A percentile compares a stretch with the other conserved stretches of the same genome.
phyloP scores from a whole-genome alignment of 2,113 vertebrate genomes.

The Chelonoidis abingdonii region DNA sequence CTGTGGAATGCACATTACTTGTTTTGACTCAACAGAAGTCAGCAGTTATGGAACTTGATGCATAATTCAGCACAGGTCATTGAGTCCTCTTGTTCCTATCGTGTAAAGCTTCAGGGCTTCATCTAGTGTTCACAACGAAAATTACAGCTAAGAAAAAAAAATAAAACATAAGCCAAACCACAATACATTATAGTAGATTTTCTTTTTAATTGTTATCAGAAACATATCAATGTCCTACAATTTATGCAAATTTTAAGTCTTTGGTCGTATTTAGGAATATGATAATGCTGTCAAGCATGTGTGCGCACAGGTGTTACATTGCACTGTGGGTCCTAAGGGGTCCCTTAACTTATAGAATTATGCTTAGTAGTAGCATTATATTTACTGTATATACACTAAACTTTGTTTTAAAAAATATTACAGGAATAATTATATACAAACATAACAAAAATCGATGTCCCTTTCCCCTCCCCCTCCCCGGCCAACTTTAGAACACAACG shows the following conservation, averaged over 20 bases:
- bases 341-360: not conserved
- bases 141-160: conserved; percentile 15
- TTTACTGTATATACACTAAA: not conserved
- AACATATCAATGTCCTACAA: not conserved
- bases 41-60: not conserved
- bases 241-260: not conserved
- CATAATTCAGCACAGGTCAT: not conserved
- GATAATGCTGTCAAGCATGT: not conserved
- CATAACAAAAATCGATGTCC: not conserved
- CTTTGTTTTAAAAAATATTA: not conserved
- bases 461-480: too few relatives aligned
- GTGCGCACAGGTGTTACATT: not conserved
- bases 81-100: not conserved
- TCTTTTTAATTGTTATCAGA: not conserved
- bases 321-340: not conserved
- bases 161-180: not conserved
- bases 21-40: not conserved
- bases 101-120: conserved; percentile 45
- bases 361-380: not conserved
- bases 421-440: not conserved
- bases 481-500: not conserved
- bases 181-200: not conserved
- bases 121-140: conserved; percentile 53
- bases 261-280: not conserved
- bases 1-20: not conserved